phyloP scores from a whole-genome alignment of 1,140 invertebrate genomes.

The Glossosoma conforme region DNA sequence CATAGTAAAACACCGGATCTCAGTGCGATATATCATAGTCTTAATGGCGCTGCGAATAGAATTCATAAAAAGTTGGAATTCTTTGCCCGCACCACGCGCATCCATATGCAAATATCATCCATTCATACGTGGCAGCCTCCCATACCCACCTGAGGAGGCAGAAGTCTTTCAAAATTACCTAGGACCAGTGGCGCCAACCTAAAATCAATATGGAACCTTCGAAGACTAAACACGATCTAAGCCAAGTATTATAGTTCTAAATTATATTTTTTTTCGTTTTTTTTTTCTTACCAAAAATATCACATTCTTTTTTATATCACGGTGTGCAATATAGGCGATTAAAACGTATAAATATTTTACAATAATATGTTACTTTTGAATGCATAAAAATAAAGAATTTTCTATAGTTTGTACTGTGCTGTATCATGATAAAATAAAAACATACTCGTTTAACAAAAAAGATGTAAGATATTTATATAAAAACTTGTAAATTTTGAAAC shows the following conservation, averaged over 20 bases:
- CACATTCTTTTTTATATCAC: conserved; percentile 3
- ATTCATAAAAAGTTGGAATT: conserved; percentile 17
- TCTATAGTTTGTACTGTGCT: too few species aligned
- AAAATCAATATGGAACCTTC: conserved; percentile 26
- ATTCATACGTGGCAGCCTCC: conserved; percentile 29
- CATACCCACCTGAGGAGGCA: conserved; percentile 15
- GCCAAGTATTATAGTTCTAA: neutral
- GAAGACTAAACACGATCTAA: conserved; percentile 11
- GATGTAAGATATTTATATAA: too few species aligned
- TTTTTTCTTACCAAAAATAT: neutral
- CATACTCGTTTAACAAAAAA: too few species aligned
- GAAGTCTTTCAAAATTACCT: conserved; percentile 21
- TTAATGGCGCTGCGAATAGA: conserved; percentile 11
- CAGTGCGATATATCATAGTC: conserved; percentile 9
- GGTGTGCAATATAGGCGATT: too few species aligned
- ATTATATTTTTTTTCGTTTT: conserved; percentile 1
- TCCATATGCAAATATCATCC: conserved; percentile 30
- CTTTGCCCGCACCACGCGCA: conserved; percentile 19
- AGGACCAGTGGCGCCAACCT: conserved; percentile 23
- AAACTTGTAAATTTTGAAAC: too few species aligned
- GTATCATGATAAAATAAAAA: too few species aligned
- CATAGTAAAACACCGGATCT: too few species aligned
- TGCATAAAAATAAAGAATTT: too few species aligned
- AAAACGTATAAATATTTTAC: too few species aligned
- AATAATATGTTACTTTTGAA: too few species aligned